These are phyloP conservation scores for Masnerella sp. DNA, from an alignment of 2,888 invertebrate species.

Conservation along the genomic window DNA sequence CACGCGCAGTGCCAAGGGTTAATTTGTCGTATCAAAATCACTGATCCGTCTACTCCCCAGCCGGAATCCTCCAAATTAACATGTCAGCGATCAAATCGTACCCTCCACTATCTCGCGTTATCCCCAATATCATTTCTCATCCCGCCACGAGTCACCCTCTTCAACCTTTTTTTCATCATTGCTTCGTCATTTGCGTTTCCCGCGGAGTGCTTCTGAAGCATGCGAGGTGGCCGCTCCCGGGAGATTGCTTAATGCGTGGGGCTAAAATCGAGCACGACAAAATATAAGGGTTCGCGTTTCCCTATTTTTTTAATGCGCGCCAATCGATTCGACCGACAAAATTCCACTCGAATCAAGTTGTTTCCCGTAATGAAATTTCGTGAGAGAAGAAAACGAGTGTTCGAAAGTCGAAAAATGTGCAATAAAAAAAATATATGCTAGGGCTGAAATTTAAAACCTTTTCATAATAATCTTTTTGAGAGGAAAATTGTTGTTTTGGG, in stretches of 20 bases:
- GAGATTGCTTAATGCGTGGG: conserved; percentile 46
- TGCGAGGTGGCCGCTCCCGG: conserved; percentile 36
- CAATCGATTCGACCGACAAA: conserved; percentile 39
- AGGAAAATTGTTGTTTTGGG: too few relatives aligned
- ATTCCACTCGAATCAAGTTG: too few relatives aligned
- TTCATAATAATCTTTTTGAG: too few relatives aligned
- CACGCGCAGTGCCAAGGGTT: conserved; percentile 53
- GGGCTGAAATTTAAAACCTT: too few relatives aligned
- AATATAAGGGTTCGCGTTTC: conserved; percentile 22
- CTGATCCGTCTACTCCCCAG: conserved; percentile 46
- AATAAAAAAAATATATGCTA: too few relatives aligned
- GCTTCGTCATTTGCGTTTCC: conserved; percentile 49
- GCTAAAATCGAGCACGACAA: conserved; percentile 43
- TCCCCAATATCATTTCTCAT: conserved; percentile 56
- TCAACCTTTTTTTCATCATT: conserved; percentile 47
- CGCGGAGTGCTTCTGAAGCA: conserved; percentile 42
- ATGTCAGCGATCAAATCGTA: conserved; percentile 56
- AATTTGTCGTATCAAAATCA: conserved; percentile 58
- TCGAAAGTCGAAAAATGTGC: too few relatives aligned
- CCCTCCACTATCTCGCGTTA: conserved; percentile 49
- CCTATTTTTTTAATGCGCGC: conserved; percentile 20
- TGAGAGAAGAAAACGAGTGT: too few relatives aligned
- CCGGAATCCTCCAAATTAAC: conserved; percentile 51
- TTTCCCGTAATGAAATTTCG: too few relatives aligned
- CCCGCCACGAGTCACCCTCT: conserved; percentile 41